Percentiles rank a stretch among this genome's conserved stretches.
Evolutionary conservation across 1,140 invertebrate genomes (phyloP).

Genomic region (Drosophila pectinifera): DNA sequence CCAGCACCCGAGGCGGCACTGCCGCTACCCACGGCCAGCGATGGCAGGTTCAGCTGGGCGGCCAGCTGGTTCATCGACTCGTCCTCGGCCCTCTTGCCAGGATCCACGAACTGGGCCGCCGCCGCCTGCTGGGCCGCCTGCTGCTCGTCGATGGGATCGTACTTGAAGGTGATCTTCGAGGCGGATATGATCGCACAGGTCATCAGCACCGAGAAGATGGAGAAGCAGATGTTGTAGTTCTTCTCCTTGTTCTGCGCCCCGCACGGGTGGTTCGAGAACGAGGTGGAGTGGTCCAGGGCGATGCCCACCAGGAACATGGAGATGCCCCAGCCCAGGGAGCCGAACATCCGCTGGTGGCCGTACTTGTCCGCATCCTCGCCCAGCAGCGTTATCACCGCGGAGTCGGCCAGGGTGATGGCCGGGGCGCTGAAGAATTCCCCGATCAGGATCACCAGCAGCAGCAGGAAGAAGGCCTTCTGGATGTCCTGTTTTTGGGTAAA

Average conservation of each 20-base stretch:
- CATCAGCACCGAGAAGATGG: conserved; percentile 98
- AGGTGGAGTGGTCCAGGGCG: conserved; percentile 98
- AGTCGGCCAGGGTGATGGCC: conserved; percentile 98
- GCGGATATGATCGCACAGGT: conserved; percentile 96
- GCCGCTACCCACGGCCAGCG: conserved; percentile 86
- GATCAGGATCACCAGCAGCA: conserved; percentile 95
- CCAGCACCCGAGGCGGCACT: conserved; percentile 68
- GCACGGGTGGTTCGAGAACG: conserved; percentile 95
- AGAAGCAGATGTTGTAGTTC: conserved; percentile 99
- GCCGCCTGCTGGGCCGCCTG: conserved; percentile 47
- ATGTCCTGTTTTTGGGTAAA: conserved; percentile 90
- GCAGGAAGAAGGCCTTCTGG: conserved; percentile 97
- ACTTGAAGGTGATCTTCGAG: conserved; percentile 94
- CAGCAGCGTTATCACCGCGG: conserved; percentile 95
- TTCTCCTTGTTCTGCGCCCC: conserved; percentile 94
- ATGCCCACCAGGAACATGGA: conserved; percentile 99
- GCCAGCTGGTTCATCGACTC: conserved; percentile 92
- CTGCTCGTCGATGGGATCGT: conserved; percentile 86
- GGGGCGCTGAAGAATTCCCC: conserved; percentile 99
- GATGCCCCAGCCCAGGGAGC: conserved; percentile 98
- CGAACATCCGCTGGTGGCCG: conserved; percentile 99
- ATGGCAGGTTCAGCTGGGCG: conserved; percentile 91
- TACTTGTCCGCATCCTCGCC: conserved; percentile 97
- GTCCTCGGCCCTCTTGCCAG: conserved; percentile 87
- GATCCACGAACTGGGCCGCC: conserved; percentile 66